phyloP scores from a whole-genome alignment of 2,113 vertebrate genomes.

The Hypocryptadius cinnamomeus region DNA sequence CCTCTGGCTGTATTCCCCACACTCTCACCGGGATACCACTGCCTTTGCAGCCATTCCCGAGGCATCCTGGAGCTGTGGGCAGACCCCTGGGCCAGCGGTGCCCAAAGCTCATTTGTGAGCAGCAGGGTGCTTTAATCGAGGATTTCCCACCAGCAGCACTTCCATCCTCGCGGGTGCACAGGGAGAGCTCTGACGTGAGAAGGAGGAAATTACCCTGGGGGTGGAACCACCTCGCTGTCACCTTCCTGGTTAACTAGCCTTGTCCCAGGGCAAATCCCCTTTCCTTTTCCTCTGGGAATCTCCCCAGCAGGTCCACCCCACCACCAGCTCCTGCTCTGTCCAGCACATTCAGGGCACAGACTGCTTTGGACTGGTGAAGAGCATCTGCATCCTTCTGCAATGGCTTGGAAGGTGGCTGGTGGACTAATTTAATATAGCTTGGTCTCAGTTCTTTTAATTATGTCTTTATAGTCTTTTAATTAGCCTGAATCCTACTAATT shows the following conservation, averaged over 20 bases:
- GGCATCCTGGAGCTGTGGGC: neutral
- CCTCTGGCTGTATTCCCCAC: neutral
- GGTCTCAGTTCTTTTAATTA: slow-evolving; percentile 59
- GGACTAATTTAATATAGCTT: slow-evolving; percentile 45
- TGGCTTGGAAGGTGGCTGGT: neutral
- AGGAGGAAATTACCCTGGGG: neutral
- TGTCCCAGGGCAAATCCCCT: neutral
- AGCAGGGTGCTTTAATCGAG: neutral
- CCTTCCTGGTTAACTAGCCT: neutral
- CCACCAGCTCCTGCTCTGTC: neutral
- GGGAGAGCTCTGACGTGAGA: neutral
- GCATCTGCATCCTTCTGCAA: neutral
- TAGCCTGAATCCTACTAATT: slow-evolving; percentile 60
- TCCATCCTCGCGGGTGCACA: neutral
- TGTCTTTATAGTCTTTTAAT: slow-evolving; percentile 65
- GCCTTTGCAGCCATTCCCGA: neutral
- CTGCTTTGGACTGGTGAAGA: neutral
- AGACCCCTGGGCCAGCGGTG: neutral
- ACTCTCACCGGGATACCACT: fast-evolving
- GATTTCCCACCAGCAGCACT: neutral
- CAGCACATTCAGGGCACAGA: neutral
- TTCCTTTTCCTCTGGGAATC: neutral
- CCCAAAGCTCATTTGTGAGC: slow-evolving; percentile 7
- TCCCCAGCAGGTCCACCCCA: neutral
- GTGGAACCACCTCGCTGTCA: neutral